A percentile compares a stretch with the other conserved stretches of the same genome.
Conservation (phyloP, 2,113 vertebrate genomes). For the Zosterops pallidus region DNA sequence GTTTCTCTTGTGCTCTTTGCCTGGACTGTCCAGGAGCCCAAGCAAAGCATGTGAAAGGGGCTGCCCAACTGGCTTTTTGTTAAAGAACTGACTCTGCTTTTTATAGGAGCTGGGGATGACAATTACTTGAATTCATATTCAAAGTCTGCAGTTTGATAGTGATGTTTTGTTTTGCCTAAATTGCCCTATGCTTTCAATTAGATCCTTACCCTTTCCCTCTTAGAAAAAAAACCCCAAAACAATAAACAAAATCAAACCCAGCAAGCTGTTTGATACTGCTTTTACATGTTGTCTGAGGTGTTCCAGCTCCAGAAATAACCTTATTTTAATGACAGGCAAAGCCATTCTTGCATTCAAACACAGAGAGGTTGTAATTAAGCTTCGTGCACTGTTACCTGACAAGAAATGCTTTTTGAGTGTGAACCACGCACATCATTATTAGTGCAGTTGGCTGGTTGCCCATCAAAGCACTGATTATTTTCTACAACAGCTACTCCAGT, state of each 20-base stretch:
- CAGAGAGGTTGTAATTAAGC: background rate
- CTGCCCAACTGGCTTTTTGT: background rate
- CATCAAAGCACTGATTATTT: conserved; percentile 33
- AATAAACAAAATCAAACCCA: background rate
- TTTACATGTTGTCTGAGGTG: background rate
- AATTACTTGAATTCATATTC: background rate
- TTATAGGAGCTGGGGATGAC: background rate
- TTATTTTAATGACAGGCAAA: background rate
- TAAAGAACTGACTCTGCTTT: background rate
- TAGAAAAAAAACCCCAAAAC: background rate
- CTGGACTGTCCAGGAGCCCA: background rate
- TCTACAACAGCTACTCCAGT: conserved; percentile 28
- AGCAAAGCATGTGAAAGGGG: background rate
- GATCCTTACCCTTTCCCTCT: background rate
- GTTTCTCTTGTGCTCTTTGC: background rate
- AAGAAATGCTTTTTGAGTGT: background rate
- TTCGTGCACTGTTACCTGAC: background rate
- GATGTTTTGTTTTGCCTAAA: background rate
- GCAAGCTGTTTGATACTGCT: background rate
- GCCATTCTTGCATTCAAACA: background rate
- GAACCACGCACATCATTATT: conserved; percentile 13
- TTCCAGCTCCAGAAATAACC: background rate
- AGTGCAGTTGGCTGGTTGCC: conserved; percentile 18
- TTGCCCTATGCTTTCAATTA: background rate
- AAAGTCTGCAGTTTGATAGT: background rate